Evolutionary conservation across 2,113 vertebrate species (phyloP), one percentile per base, ranked within the genome.

Genomic region (Excalfactoria chinensis): DNA sequence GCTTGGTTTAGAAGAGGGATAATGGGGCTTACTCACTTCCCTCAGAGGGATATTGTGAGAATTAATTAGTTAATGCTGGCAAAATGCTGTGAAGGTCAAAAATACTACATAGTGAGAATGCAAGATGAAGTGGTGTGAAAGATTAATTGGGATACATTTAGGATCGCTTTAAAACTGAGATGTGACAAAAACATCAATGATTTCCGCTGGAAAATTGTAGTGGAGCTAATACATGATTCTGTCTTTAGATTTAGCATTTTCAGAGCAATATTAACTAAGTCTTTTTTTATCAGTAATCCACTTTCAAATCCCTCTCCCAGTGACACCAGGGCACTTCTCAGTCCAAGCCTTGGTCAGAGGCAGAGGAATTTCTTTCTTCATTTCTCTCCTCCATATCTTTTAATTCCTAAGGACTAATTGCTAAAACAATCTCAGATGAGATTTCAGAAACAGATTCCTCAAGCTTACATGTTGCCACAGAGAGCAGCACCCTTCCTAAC

Each of bases 51-150:
- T 76, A 55, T 70, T 85, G 22, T 7, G 8, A 73, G 48, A 92
- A 82, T 87, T 93, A 89, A 82, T 85, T 87, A 90, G 35, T 71
- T 86, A 82, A 91, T 80, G 55, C 18, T 83, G 37, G 46, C 32
- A 83, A 83, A 89, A 73, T 70, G 49, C 63, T 94, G 41, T 73
- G 71, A 93, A 89, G 70, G 41, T 93, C 49, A 93, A 70, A 91
- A 93, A 69, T 79, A 79, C 58, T 66, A 55, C 6, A 18, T 26
- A 79, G 49, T 18, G 55, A 87, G 71, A 53, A 76, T 69, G 51
- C 17, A 70, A 68, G 71, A 81, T 59, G 69, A 90, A 92, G 64
- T 51, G 25, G 14, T 59, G 32, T 67, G 48, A 53, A 81, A 83
- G 73, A 76, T 93, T 73, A 88, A 83, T 73, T 67, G 13, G 22